These are phyloP conservation scores for Molorchus minor DNA, from an alignment of 2,888 invertebrate genomes.

Conservation along the genomic window DNA sequence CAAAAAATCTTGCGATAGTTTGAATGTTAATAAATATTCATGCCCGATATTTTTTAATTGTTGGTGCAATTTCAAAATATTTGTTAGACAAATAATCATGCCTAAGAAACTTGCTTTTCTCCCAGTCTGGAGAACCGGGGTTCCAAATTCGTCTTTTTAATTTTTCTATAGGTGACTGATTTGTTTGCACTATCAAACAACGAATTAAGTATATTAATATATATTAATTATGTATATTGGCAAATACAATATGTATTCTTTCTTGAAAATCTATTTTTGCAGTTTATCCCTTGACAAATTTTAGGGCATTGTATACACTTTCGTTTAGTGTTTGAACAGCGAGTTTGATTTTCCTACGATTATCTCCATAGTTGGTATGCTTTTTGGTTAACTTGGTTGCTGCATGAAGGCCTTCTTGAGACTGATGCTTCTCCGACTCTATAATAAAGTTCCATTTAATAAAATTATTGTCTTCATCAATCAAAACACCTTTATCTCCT, in stretches of 20 bases:
- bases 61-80: constrained; percentile 6
- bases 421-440: constrained; percentile 6
- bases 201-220: neutral
- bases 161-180: constrained; percentile 19
- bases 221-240: constrained; percentile 10
- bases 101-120: constrained; percentile 32
- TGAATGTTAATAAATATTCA: too few species aligned
- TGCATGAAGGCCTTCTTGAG: constrained; percentile 11
- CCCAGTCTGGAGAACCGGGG: neutral
- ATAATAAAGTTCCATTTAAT: constrained; percentile 10
- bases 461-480: constrained; percentile 10
- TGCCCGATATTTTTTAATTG: neutral
- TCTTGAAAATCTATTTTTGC: constrained; percentile 27
- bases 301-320: constrained; percentile 21
- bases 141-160: neutral
- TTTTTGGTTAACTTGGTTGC: constrained; percentile 24
- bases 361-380: constrained; percentile 25
- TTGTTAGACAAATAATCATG: constrained; percentile 22
- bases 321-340: constrained; percentile 28
- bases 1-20: too few species aligned
- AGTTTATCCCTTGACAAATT: constrained; percentile 7
- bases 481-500: constrained; percentile 36
- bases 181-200: neutral
- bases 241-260: too few species aligned
- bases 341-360: constrained; percentile 29